Percentiles rank a stretch among this genome's conserved stretches.
These are phyloP conservation scores for Eublepharis macularius DNA, from an alignment of 2,113 vertebrate genomes.

Conservation along the genomic window DNA sequence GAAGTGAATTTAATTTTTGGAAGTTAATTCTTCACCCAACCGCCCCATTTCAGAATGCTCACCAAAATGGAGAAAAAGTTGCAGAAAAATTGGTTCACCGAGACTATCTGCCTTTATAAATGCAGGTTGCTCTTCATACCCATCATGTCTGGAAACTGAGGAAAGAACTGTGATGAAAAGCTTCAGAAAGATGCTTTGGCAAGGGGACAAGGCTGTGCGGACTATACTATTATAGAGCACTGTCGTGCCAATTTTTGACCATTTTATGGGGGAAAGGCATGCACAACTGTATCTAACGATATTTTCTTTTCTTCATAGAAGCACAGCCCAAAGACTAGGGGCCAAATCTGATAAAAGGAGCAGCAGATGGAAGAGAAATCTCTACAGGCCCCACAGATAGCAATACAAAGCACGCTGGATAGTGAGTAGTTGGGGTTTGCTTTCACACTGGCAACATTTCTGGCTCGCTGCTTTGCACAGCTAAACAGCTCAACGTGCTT, in stretches of 20 bases:
- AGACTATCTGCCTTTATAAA: not conserved
- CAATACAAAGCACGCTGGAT: not conserved
- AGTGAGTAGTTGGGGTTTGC: not conserved
- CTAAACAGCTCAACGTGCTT: constrained; percentile 43
- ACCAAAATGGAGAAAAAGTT: not conserved
- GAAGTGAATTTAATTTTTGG: constrained; percentile 44
- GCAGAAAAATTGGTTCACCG: not conserved
- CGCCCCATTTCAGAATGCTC: constrained; percentile 49
- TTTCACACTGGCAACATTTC: not conserved
- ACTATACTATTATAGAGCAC: no score
- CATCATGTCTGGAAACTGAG: not conserved
- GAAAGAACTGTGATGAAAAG: not conserved
- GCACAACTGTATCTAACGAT: not conserved
- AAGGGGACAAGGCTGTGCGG: no score
- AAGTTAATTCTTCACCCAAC: constrained; percentile 40
- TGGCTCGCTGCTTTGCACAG: not conserved
- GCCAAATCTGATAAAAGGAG: not conserved
- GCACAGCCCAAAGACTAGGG: not conserved
- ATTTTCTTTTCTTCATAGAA: not conserved
- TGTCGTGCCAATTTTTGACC: no score
- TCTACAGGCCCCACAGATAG: not conserved
- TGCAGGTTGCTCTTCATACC: not conserved
- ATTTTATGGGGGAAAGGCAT: not conserved
- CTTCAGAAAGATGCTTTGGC: not conserved
- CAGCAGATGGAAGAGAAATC: not conserved